Conservation (phyloP, 1,140 invertebrate species). For the Proales similis region DNA sequence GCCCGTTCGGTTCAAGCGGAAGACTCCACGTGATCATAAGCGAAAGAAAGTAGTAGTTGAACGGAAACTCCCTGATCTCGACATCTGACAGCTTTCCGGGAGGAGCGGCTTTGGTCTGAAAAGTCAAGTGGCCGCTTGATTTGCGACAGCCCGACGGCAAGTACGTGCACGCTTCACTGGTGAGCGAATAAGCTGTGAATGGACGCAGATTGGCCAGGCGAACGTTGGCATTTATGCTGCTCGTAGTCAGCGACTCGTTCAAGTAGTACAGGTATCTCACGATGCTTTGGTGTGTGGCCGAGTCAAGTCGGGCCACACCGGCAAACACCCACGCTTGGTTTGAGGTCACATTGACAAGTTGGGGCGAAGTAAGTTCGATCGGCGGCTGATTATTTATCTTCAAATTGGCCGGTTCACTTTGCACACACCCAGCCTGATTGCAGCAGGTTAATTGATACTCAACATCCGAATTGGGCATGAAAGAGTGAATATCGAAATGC, state of each 20-base stretch:
- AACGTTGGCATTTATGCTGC: background rate
- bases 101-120: background rate
- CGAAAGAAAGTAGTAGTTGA: background rate
- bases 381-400: no score
- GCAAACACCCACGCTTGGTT: no score
- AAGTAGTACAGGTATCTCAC: slow-evolving; percentile 5
- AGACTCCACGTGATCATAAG: background rate
- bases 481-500: no score
- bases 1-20: background rate
- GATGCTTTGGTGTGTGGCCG: slow-evolving; percentile 16
- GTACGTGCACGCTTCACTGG: slow-evolving; percentile 15
- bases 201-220: background rate
- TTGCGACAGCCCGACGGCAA: background rate
- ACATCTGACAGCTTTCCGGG: background rate
- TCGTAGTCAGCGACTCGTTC: background rate
- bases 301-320: no score
- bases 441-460: no score
- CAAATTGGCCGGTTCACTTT: no score
- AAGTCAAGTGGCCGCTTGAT: background rate
- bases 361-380: no score
- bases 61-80: background rate
- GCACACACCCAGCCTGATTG: no score
- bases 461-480: no score
- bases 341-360: no score
- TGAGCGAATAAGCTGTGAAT: background rate